Conservation (phyloP, 2,113 vertebrate genomes). For the Puma concolor region DNA sequence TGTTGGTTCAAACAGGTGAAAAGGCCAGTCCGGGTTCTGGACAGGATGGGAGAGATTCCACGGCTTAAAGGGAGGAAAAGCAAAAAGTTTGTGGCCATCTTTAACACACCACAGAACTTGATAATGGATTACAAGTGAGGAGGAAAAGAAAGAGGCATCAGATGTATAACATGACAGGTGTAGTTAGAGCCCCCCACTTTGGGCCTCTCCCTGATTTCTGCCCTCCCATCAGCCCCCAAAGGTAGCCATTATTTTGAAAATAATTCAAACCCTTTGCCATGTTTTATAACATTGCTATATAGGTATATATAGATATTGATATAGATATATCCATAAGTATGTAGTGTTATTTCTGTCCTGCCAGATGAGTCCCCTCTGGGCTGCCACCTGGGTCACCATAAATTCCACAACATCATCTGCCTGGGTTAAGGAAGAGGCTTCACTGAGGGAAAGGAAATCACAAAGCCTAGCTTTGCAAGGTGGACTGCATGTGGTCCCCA, state of each 20-base stretch:
- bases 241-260: neutral
- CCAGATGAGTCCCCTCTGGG: neutral
- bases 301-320: no score
- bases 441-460: neutral
- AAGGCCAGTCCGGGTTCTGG: neutral
- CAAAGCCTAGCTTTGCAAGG: neutral
- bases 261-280: neutral
- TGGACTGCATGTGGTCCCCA: neutral
- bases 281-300: neutral
- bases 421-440: neutral
- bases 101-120: neutral
- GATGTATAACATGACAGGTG: neutral
- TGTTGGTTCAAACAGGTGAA: neutral
- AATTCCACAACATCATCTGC: neutral
- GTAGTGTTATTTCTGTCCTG: neutral
- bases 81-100: neutral
- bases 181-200: neutral
- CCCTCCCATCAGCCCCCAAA: neutral
- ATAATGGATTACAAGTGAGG: neutral
- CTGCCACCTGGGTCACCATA: neutral
- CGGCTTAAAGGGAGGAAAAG: neutral
- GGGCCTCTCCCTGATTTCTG: neutral
- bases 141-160: neutral
- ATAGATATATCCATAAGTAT: neutral
- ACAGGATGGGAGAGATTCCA: neutral